Evolutionary conservation across 2,797 vertebrate genomes (phyloP), one percentile per base, ranked within the genome.

Genomic region (Lerista edwardsae): DNA sequence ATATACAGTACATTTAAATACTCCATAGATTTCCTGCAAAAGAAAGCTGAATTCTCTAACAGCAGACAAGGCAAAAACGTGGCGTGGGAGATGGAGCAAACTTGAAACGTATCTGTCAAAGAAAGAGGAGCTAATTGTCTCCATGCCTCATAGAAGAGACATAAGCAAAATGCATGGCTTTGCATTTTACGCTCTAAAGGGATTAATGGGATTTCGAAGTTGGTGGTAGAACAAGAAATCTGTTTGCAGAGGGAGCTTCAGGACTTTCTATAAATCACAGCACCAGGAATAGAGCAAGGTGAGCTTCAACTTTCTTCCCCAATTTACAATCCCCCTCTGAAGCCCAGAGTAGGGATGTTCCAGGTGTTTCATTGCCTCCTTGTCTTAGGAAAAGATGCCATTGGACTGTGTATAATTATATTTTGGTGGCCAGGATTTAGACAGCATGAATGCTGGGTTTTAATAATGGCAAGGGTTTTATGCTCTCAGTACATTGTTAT

Each of bases 161-260:
- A 55, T 34, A 76, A 86, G 74, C 57, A 62, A 76, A 81, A 75
- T 81, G 64, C 57, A 76, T 23, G 5, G 34, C 31, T 75, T 69
- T 80, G 86, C 76, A 68, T 83, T 79, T 83, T 75, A 79, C 61
- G 25, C 55, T 69, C 34, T 87, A 74, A 80, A 6, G 27, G 41
- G 39, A 75, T 83, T 83, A 83, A 83, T 83, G 62, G 23, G 51
- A 80, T 79, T 75, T 79, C 27, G 69, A 76, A 75, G 72, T 83
- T 75, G 69, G 69, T 55, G 57, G 31, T 27, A 68, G 76, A 57
- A 67, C 17, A 83, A 67, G 47, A 29, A 19, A 61, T 79, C 31
- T 51, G 71, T 44, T 83, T 39, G 31, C 76, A 39, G 62, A 68
- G 55, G 75, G 29, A 87, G 39, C 62, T n/a, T 39, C 69, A 51